Evolutionary conservation across 1,140 invertebrate species (phyloP).

Genomic region (Sycobia sp.): DNA sequence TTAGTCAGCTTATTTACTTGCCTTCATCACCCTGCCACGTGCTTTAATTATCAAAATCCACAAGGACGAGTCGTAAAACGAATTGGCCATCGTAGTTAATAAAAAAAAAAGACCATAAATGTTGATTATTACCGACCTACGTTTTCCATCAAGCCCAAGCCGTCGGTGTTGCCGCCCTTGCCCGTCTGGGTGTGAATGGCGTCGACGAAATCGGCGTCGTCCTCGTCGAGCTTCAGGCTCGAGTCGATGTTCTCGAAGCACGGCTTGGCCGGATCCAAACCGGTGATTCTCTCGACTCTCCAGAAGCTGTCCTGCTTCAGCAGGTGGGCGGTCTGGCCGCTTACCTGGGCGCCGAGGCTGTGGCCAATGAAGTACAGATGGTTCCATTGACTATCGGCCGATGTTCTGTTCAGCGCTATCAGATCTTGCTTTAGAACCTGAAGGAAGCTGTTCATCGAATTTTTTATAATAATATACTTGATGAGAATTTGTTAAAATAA

Average conservation of each 20-base stretch:
- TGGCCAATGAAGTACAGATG: conserved; percentile 29
- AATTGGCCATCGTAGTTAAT: too few species aligned
- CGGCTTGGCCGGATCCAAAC: conserved; percentile 71
- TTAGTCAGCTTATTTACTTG: too few species aligned
- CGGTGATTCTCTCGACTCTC: conserved; percentile 56
- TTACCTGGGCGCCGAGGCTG: conserved; percentile 32
- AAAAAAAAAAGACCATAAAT: too few species aligned
- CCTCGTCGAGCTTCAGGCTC: conserved; percentile 61
- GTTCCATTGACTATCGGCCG: conserved; percentile 1
- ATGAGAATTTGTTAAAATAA: too few species aligned
- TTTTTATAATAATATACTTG: too few species aligned
- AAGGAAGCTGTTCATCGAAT: conserved; percentile 14
- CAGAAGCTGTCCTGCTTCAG: conserved; percentile 23
- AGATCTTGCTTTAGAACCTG: not conserved
- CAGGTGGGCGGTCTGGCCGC: conserved; percentile 18
- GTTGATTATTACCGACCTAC: too few species aligned
- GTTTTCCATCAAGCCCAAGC: conserved; percentile 14
- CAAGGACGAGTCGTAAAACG: too few species aligned
- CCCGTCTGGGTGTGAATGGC: conserved; percentile 67
- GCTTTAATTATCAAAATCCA: too few species aligned
- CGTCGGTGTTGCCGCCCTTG: not conserved
- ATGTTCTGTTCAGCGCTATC: not conserved
- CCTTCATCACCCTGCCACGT: too few species aligned
- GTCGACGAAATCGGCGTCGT: conserved; percentile 71
- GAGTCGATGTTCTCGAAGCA: conserved; percentile 63